These are phyloP conservation scores for Drosophila simulans DNA, from an alignment of 1,140 invertebrate species.

Conservation along the genomic window DNA sequence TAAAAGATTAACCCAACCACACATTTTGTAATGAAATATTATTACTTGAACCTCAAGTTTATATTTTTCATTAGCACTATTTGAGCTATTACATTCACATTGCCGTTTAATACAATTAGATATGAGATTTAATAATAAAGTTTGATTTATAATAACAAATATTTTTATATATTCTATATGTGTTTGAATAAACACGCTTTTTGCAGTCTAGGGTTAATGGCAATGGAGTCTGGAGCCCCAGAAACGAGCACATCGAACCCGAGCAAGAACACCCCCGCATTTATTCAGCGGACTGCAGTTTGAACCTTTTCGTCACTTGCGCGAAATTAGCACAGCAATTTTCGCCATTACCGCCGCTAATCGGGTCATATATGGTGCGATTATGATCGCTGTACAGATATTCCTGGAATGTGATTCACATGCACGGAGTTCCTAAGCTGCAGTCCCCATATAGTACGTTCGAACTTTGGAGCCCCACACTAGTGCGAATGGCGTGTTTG, in stretches of 20 bases:
- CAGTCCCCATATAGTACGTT: constrained; percentile 14
- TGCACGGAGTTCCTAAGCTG: constrained; percentile 59
- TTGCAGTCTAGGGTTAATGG: constrained; percentile 18
- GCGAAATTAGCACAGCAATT: constrained; percentile 19
- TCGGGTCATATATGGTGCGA: constrained; percentile 28
- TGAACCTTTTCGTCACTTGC: constrained; percentile 51
- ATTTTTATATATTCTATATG: not conserved
- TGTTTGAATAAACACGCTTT: not conserved
- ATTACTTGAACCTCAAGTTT: too few relatives aligned
- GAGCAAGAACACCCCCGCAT: constrained; percentile 32
- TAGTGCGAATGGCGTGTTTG: constrained; percentile 57
- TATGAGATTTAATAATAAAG: too few relatives aligned
- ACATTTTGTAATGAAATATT: not conserved
- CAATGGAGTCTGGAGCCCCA: constrained; percentile 44
- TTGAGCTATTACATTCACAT: too few relatives aligned
- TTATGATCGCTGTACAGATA: constrained; percentile 34
- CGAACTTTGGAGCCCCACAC: constrained; percentile 61
- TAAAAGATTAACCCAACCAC: constrained; percentile 22
- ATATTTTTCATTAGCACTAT: too few relatives aligned
- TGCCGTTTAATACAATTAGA: too few relatives aligned
- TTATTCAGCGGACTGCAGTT: constrained; percentile 45
- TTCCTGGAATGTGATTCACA: constrained; percentile 55
- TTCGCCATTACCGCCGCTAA: constrained; percentile 12
- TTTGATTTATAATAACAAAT: too few relatives aligned
- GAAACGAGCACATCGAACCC: constrained; percentile 31